Evolutionary conservation across 1,140 invertebrate species (phyloP).

Genomic region (Dendrolimus punctatus): DNA sequence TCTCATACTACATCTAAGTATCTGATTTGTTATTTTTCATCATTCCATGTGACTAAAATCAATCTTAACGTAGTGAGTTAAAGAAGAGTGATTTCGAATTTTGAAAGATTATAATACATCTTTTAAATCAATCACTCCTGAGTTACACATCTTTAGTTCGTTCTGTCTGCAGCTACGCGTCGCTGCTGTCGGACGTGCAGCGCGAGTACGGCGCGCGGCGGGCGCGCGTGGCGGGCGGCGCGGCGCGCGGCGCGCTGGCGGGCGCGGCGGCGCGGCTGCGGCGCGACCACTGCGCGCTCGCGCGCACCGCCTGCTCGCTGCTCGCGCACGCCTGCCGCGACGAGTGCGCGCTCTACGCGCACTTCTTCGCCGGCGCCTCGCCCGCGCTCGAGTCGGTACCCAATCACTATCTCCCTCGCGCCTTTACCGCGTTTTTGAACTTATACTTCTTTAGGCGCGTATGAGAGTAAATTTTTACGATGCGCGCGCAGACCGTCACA

Average conservation of each 20-base stretch:
- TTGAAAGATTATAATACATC: too few species aligned
- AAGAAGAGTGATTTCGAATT: too few species aligned
- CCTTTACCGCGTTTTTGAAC: neutral
- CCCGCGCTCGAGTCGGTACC: conserved; percentile 77
- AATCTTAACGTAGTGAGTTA: too few species aligned
- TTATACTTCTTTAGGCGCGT: too few species aligned
- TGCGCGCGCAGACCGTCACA: too few species aligned
- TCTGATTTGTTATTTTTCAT: too few species aligned
- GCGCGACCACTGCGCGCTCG: conserved; percentile 90
- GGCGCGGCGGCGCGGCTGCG: conserved; percentile 80
- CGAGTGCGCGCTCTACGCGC: conserved; percentile 90
- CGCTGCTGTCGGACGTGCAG: conserved; percentile 86
- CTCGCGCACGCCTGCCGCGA: conserved; percentile 94
- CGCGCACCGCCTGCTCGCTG: conserved; percentile 90
- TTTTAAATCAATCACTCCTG: too few species aligned
- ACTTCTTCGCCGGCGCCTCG: conserved; percentile 86
- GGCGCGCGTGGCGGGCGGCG: conserved; percentile 80
- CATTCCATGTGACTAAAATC: too few species aligned
- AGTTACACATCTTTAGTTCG: too few species aligned
- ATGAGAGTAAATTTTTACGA: too few species aligned
- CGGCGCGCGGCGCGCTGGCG: conserved; percentile 83
- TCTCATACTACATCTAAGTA: too few species aligned
- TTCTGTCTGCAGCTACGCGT: conserved; percentile 80
- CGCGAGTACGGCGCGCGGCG: conserved; percentile 88
- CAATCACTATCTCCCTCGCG: neutral